Evolutionary conservation across 2,888 invertebrate species (phyloP).

Genomic region (Abrostola tripartita): DNA sequence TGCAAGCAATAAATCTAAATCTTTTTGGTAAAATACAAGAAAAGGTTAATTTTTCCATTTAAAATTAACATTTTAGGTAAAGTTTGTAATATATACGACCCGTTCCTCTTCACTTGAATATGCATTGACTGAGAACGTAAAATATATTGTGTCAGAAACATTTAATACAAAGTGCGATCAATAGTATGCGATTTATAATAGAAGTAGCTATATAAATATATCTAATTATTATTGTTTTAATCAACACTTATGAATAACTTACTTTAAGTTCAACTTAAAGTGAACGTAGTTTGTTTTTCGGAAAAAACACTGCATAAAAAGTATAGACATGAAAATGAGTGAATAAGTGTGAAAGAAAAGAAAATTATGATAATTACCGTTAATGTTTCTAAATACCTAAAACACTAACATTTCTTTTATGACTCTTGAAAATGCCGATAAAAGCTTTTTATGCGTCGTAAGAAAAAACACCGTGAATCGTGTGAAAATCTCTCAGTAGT

Average conservation of each 20-base stretch:
- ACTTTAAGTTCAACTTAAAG: too few species aligned
- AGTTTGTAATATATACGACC: constrained; percentile 65
- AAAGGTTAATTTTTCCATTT: constrained; percentile 23
- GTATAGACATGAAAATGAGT: too few species aligned
- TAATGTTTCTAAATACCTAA: too few species aligned
- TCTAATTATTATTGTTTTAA: too few species aligned
- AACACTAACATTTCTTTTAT: background rate
- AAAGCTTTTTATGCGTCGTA: background rate
- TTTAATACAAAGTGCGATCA: background rate
- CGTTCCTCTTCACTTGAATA: constrained; percentile 75
- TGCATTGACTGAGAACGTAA: constrained; percentile 74
- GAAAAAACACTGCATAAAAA: too few species aligned
- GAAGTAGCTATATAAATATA: too few species aligned
- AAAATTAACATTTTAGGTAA: constrained; percentile 49
- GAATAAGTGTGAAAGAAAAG: too few species aligned
- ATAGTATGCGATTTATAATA: background rate
- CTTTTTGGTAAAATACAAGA: background rate
- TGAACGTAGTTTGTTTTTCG: too few species aligned
- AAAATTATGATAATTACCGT: too few species aligned
- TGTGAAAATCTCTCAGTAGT: background rate
- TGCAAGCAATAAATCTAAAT: background rate
- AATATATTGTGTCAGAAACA: constrained; percentile 41
- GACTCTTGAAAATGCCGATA: background rate
- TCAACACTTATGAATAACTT: too few species aligned
- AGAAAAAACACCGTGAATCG: background rate